These are phyloP conservation scores for Tachysurus vachellii DNA, from an alignment of 2,113 vertebrate species.

Conservation along the genomic window DNA sequence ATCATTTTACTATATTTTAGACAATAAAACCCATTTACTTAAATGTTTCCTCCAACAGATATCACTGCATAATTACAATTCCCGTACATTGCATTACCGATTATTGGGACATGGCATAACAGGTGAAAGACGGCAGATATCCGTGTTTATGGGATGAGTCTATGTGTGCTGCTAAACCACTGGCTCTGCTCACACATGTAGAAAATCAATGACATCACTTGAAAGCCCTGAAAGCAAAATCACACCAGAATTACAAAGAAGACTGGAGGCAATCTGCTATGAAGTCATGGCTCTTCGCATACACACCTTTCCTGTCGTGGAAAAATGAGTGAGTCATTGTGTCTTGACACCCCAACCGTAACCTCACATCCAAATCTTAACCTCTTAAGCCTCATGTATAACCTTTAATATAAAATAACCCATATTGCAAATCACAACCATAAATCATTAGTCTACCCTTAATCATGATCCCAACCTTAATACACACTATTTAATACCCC, in stretches of 20 bases:
- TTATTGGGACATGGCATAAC: constrained; percentile 6
- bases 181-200: constrained; percentile 9
- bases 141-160: neutral
- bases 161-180: neutral
- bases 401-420: neutral
- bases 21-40: neutral
- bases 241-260: neutral
- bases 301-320: constrained; percentile 13
- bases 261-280: neutral
- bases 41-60: neutral
- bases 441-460: neutral
- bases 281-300: neutral
- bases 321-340: constrained; percentile 2
- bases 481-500: too few relatives aligned
- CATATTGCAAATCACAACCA: neutral
- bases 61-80: neutral
- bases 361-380: neutral
- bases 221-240: neutral
- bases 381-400: neutral
- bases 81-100: neutral
- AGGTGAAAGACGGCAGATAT: neutral
- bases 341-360: neutral
- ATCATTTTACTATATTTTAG: neutral
- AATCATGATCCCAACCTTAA: neutral
- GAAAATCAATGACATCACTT: constrained; percentile 16